Evolutionary conservation across 1,140 invertebrate genomes (phyloP), one percentile per base, ranked within the genome.

Genomic region (Cephus cinctus): DNA sequence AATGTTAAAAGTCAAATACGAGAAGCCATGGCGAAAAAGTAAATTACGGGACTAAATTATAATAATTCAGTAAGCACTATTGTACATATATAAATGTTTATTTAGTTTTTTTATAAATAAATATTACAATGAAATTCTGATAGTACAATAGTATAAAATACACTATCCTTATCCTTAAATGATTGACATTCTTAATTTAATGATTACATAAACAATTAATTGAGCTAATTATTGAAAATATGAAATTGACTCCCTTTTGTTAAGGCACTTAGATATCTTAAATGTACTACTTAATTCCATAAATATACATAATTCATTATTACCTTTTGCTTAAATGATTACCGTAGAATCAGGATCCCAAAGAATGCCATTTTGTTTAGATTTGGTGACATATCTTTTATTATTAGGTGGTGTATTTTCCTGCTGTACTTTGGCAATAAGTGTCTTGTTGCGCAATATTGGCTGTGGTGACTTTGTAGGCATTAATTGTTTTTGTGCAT

Each of bases 331-430:
- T 63, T 61, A 71, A 52, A 75, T 75, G 22, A 75, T 39, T 30
- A 75, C 27, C 5, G 72, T 67, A 9, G 56, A 63, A 38, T 75
- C 61, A 2, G 59, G 23, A 52, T 75, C 72, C 72, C 72, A 75
- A 4, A 67, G 63, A 4, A 41, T 59, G 2, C 41, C 47, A 41
- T 52, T 65, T 16, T 58, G 22, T 42, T 61, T 73, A 23, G 50
- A 45, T 25, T 64, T 73, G 12, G 40, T 19, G 4, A 39, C 38
- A 25, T 30, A 45, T 15, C 40, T 54, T 21, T 65, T 65, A 16
- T 16, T 61, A 5, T 47, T 56, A 4, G 67, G 69, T 14, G 70
- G 65, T 4, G 69, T 71, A 41, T 75, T 75, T 38, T 75, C 72
- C 43, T 71, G 67, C 2, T 65, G 63, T 32, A 43, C 38, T 47